Conservation (phyloP, 2,113 vertebrate species). For the Mustelus asterias region DNA sequence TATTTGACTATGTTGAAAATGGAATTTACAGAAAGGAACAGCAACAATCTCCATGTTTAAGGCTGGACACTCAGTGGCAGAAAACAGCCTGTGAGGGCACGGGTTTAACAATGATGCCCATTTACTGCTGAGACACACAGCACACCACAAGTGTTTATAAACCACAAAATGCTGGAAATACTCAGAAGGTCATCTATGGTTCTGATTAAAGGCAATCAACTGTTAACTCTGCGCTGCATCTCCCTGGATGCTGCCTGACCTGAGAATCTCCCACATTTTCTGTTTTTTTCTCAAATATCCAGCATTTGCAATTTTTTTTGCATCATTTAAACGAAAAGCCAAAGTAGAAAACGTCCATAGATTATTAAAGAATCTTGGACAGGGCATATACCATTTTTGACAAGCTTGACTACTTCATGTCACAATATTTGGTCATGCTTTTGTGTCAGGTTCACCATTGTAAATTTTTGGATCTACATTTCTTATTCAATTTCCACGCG, state of each 20-base stretch:
- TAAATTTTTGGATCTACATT: neutral
- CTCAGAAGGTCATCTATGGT: too few species aligned
- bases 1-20: neutral
- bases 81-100: neutral
- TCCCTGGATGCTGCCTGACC: too few species aligned
- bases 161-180: too few species aligned
- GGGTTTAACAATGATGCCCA: neutral
- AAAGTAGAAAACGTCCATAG: neutral
- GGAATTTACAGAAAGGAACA: neutral
- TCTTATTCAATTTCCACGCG: neutral
- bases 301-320: too few species aligned
- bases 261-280: too few species aligned
- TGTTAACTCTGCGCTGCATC: too few species aligned
- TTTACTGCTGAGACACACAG: neutral
- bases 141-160: neutral
- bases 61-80: neutral
- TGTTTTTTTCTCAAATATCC: too few species aligned
- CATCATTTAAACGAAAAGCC: neutral
- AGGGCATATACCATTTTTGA: neutral
- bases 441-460: neutral
- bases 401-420: neutral
- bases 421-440: neutral
- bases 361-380: neutral
- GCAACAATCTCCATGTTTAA: neutral
- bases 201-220: too few species aligned